Percentiles rank a stretch among this genome's conserved stretches.
Evolutionary conservation across 2,797 vertebrate genomes (phyloP).

Genomic region (Propithecus perrieri): DNA sequence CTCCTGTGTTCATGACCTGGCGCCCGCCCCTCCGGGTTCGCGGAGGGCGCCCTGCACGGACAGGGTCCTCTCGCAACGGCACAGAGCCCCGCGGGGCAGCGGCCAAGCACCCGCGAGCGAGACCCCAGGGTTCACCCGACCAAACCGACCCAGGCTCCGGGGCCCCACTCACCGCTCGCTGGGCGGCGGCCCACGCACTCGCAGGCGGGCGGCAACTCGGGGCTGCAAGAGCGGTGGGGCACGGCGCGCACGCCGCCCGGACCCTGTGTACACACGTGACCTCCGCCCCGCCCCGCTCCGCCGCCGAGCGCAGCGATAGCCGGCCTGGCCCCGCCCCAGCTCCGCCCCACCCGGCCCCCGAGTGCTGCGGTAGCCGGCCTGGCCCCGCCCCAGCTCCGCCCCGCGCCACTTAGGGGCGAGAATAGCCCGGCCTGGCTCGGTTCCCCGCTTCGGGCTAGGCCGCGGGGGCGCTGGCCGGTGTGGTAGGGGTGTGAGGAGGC

Average conservation of each 20-base stretch:
- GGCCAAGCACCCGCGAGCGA: not conserved
- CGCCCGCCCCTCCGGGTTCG: not conserved
- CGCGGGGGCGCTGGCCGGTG: not conserved
- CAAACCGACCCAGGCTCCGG: not conserved
- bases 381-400: no score
- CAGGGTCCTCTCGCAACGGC: not conserved
- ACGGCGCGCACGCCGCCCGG: conserved; percentile 76
- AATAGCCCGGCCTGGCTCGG: not conserved
- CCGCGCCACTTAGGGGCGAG: no score
- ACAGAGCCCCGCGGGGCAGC: not conserved
- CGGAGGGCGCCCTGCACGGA: not conserved
- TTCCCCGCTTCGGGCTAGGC: not conserved
- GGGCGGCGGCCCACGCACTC: conserved; percentile 40
- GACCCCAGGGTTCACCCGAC: not conserved
- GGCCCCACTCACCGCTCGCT: conserved; percentile 65
- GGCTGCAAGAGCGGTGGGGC: conserved; percentile 14
- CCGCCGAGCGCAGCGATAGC: no score
- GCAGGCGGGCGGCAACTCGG: not conserved
- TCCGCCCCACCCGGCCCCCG: not conserved
- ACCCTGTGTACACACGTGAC: conserved; percentile 91
- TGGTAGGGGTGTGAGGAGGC: not conserved
- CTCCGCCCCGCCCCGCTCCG: conserved; percentile 33
- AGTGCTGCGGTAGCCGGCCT: no score
- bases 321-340: no score
- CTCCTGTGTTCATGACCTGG: not conserved